phyloP scores from a whole-genome alignment of 35 echinoderm and acorn worm species.

The Apostichopus japonicus region DNA sequence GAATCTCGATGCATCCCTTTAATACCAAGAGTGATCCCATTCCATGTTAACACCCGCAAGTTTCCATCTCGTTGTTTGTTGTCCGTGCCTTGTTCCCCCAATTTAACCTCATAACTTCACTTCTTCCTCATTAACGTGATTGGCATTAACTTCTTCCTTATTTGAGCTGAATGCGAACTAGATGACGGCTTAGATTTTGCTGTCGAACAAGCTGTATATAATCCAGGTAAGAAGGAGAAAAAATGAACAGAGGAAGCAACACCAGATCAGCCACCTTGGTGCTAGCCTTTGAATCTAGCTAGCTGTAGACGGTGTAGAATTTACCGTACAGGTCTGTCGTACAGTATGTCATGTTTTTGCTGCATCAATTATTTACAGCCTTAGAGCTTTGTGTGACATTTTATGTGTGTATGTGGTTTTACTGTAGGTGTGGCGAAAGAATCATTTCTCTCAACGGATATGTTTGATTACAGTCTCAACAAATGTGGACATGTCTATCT shows the following conservation, averaged over 20 bases:
- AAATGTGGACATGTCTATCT: no score
- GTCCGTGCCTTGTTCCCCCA: neutral
- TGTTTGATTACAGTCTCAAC: no score
- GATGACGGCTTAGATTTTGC: slow-evolving; percentile 35
- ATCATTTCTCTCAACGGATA: no score
- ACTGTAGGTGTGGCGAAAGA: neutral
- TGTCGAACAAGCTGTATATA: slow-evolving; percentile 13
- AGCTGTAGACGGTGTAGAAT: neutral
- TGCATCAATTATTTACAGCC: no score
- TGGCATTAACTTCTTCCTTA: neutral
- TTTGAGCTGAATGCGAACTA: slow-evolving; percentile 47
- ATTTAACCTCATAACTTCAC: neutral
- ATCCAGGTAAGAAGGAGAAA: slow-evolving; percentile 19
- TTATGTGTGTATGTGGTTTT: neutral
- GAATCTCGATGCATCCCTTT: neutral
- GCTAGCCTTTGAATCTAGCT: neutral
- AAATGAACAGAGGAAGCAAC: neutral
- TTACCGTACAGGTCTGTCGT: neutral
- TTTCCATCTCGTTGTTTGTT: no score
- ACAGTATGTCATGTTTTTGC: neutral
- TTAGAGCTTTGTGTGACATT: no score
- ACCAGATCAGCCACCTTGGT: neutral
- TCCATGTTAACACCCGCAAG: no score
- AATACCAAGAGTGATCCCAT: no score
- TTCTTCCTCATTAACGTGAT: neutral